These are phyloP conservation scores for Nemapogon koenigi DNA, from an alignment of 2,888 invertebrate species.

Conservation along the genomic window DNA sequence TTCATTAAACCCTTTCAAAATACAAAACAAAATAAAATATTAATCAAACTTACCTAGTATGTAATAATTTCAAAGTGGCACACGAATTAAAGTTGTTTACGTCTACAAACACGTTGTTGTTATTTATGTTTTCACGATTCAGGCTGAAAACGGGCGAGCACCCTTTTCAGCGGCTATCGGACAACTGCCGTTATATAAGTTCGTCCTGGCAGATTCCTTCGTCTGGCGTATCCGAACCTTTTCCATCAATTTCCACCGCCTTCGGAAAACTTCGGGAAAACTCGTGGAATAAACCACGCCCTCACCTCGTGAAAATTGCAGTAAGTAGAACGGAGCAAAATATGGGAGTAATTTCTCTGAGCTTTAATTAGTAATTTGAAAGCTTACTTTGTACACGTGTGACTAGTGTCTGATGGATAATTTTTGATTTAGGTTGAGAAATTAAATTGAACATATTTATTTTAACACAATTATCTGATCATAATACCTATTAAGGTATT, in stretches of 20 bases:
- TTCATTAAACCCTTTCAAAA: neutral
- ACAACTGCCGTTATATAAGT: conserved; percentile 57
- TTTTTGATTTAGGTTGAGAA: too few species aligned
- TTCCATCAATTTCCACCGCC: conserved; percentile 31
- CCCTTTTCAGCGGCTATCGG: conserved; percentile 29
- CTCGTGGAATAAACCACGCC: conserved; percentile 38
- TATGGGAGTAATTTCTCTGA: too few species aligned
- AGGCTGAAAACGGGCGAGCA: conserved; percentile 28
- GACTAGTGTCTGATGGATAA: too few species aligned
- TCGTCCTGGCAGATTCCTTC: conserved; percentile 44
- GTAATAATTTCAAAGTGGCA: conserved; percentile 13
- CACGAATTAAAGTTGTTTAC: conserved; percentile 42
- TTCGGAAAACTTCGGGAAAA: conserved; percentile 37
- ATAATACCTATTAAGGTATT: too few species aligned
- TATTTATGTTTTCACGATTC: conserved; percentile 41
- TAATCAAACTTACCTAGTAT: conserved; percentile 1
- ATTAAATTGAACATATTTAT: too few species aligned
- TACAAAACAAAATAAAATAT: neutral
- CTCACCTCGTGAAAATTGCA: too few species aligned
- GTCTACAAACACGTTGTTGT: conserved; percentile 56
- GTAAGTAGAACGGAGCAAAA: too few species aligned
- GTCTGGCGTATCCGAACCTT: conserved; percentile 24
- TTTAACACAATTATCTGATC: too few species aligned
- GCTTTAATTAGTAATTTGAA: too few species aligned
- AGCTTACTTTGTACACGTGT: too few species aligned